phyloP scores from a whole-genome alignment of 1,140 invertebrate genomes.

The Reticulitermes speratus region DNA sequence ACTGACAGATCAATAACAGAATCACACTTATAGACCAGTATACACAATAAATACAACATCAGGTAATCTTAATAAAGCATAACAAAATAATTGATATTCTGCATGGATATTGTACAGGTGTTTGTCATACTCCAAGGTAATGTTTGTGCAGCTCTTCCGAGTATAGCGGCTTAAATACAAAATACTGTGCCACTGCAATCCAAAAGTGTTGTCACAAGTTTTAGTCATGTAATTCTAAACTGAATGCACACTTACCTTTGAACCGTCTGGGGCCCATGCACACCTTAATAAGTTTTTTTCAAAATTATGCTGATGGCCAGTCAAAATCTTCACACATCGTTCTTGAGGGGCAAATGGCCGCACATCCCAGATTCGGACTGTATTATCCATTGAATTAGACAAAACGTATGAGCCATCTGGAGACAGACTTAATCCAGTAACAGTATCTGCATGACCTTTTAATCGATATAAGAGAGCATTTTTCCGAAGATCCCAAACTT shows the following conservation, averaged over 20 bases:
- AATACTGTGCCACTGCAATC: too few relatives aligned
- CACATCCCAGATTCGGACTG: conserved; percentile 72
- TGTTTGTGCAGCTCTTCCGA: too few relatives aligned
- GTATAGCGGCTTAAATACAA: too few relatives aligned
- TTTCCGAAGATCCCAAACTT: conserved; percentile 97
- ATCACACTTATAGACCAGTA: too few relatives aligned
- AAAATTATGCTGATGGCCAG: conserved; percentile 97
- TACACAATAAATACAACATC: too few relatives aligned
- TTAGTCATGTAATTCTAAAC: too few relatives aligned
- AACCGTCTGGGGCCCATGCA: conserved; percentile 85
- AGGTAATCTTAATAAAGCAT: too few relatives aligned
- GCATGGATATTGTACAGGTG: too few relatives aligned
- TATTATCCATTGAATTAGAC: conserved; percentile 98
- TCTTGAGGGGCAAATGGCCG: conserved; percentile 77
- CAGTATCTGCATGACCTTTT: conserved; percentile 88
- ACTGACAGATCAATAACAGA: too few relatives aligned
- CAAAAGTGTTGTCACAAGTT: too few relatives aligned
- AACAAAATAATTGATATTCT: too few relatives aligned
- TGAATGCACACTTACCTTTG: conserved; percentile 50
- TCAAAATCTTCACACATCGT: conserved; percentile 89
- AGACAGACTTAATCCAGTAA: conserved; percentile 89
- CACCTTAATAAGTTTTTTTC: conserved; percentile 92
- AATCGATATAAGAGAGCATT: conserved; percentile 84
- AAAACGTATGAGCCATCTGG: conserved; percentile 93
- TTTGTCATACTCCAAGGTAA: too few relatives aligned